Conservation (phyloP, 2,797 vertebrate species). For the Onychomys leucogaster region DNA sequence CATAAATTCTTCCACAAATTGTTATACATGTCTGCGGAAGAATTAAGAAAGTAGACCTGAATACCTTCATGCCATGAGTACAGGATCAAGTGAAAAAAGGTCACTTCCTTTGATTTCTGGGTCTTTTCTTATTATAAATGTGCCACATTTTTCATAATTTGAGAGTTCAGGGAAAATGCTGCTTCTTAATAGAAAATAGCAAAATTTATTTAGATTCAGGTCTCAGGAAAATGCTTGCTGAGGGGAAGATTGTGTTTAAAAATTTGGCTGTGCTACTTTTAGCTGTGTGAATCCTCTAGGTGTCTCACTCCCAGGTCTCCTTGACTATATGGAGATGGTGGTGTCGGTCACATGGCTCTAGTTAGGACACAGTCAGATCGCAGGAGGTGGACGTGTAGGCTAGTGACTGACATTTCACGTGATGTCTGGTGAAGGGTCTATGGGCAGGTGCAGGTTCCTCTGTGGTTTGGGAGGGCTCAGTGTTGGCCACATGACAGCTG, state of each 20-base stretch:
- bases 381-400: neutral
- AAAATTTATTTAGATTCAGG: slow-evolving; percentile 28
- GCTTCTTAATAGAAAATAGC: neutral
- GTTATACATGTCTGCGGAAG: slow-evolving; percentile 59
- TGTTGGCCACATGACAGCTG: too few relatives aligned
- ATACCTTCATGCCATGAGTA: neutral
- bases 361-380: neutral
- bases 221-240: slow-evolving; percentile 3
- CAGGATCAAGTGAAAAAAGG: neutral
- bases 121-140: slow-evolving; percentile 44
- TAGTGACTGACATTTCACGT: neutral
- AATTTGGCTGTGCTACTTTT: neutral
- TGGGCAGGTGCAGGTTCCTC: neutral
- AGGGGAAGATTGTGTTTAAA: neutral
- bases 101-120: slow-evolving; percentile 35
- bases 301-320: neutral
- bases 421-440: neutral
- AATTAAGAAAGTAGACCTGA: slow-evolving; percentile 48
- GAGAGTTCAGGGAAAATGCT: neutral
- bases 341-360: neutral
- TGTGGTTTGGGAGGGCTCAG: neutral
- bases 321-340: neutral
- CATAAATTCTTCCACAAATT: slow-evolving; percentile 64
- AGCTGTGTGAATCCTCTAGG: neutral
- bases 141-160: slow-evolving; percentile 47